Conservation (phyloP, 2,797 vertebrate genomes). For the Halcyon leucocephala region DNA sequence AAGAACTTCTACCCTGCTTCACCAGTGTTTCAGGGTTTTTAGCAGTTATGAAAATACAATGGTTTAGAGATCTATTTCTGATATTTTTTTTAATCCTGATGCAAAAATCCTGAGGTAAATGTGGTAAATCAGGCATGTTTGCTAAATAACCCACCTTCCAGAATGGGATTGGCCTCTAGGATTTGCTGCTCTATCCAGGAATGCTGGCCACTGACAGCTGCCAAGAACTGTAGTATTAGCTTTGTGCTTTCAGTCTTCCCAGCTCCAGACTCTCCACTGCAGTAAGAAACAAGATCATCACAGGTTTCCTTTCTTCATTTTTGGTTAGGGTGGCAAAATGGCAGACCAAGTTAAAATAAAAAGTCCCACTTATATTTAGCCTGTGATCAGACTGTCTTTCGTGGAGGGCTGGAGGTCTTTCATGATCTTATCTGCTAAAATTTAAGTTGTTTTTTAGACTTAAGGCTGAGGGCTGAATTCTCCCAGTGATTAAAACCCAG, state of each 20-base stretch:
- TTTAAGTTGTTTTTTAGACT: not conserved
- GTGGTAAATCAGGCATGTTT: not conserved
- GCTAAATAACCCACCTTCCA: slow-evolving; percentile 87
- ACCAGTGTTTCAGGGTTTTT: not conserved
- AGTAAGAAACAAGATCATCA: slow-evolving; percentile 24
- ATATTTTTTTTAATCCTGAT: not conserved
- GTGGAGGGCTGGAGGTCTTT: not conserved
- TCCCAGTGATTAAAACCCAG: not conserved
- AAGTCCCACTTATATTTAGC: not conserved
- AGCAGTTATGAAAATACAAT: not conserved
- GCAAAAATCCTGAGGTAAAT: not conserved
- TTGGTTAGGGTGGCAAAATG: not conserved
- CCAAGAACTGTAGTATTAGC: slow-evolving; percentile 93
- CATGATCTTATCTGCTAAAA: not conserved
- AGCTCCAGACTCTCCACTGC: slow-evolving; percentile 95
- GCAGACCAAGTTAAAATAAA: not conserved
- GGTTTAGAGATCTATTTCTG: not conserved
- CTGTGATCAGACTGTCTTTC: not conserved
- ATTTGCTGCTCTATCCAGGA: slow-evolving; percentile 98
- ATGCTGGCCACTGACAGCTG: slow-evolving; percentile 92
- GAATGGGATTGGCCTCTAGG: slow-evolving; percentile 94
- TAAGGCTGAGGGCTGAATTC: not conserved
- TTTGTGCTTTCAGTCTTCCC: slow-evolving; percentile 98
- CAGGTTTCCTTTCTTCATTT: not conserved
- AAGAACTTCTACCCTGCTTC: not conserved